Evolutionary conservation across 2,113 vertebrate species (phyloP).

Genomic region (Taurulus bubalis): DNA sequence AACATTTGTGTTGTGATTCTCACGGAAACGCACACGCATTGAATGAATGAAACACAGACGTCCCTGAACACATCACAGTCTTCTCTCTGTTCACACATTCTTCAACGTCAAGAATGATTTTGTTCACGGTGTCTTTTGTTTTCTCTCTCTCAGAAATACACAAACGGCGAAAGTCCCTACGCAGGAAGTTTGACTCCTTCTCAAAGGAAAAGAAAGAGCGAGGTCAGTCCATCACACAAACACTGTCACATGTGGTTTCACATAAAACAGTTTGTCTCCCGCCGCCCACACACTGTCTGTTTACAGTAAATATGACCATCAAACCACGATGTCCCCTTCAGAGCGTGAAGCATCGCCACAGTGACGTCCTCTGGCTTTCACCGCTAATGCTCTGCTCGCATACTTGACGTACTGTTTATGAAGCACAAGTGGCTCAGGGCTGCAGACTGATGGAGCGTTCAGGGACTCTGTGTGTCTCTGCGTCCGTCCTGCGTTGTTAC

Average conservation of each 20-base stretch:
- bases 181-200: constrained; percentile 88
- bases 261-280: not conserved
- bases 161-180: constrained; percentile 86
- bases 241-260: constrained; percentile 9
- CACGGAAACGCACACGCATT: not conserved
- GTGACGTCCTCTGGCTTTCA: constrained; percentile 35
- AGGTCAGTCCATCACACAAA: constrained; percentile 63
- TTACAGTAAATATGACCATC: not conserved
- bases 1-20: not conserved
- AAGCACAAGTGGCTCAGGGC: constrained; percentile 16
- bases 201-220: constrained; percentile 90
- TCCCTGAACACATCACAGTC: not conserved
- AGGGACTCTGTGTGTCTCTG: constrained; percentile 10
- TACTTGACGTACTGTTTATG: constrained; percentile 39
- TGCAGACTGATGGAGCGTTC: constrained; percentile 12
- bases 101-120: not conserved
- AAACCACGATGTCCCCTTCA: constrained; percentile 17
- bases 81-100: not conserved
- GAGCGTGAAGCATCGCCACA: not conserved
- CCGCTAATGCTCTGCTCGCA: constrained; percentile 11
- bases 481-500: not conserved
- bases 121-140: not conserved
- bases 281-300: not conserved
- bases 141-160: constrained; percentile 71
- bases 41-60: not conserved